These are phyloP conservation scores for Anguilla rostrata DNA, from an alignment of 2,113 vertebrate species.

Conservation along the genomic window DNA sequence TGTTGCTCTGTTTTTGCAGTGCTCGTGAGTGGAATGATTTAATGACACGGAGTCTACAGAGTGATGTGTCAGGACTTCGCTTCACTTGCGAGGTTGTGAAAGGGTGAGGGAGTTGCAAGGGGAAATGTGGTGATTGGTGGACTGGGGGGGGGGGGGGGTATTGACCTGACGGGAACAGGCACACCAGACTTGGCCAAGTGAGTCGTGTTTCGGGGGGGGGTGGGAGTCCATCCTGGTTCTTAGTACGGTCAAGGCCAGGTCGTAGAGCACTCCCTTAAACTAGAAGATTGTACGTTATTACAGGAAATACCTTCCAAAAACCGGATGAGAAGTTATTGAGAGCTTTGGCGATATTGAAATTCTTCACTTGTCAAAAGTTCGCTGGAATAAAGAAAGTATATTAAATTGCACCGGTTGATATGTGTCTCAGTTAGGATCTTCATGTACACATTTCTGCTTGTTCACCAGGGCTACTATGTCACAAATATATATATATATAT, in stretches of 20 bases:
- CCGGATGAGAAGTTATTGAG: neutral
- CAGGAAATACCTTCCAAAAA: neutral
- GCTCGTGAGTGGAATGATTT: neutral
- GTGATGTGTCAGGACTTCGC: neutral
- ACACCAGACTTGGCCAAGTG: neutral
- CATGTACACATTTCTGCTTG: no score
- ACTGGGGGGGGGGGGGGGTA: constrained; percentile 41
- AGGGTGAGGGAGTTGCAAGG: constrained; percentile 55
- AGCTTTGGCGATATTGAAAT: neutral
- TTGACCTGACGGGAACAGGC: constrained; percentile 62
- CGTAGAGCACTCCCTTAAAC: neutral
- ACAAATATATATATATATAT: neutral
- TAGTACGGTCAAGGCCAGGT: neutral
- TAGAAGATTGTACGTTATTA: neutral
- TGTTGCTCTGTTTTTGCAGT: constrained; percentile 23
- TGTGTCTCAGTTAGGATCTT: neutral
- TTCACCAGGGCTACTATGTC: neutral
- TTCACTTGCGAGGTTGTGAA: neutral
- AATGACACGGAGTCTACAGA: neutral
- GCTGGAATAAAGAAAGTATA: neutral
- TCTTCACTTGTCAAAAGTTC: neutral
- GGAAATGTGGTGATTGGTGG: constrained; percentile 58
- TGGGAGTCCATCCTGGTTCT: neutral
- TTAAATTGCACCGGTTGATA: neutral
- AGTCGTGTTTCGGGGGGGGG: neutral